Evolutionary conservation across 2,797 vertebrate genomes (phyloP), one percentile per base, ranked within the genome.

Genomic region (Corythornis leucogaster): DNA sequence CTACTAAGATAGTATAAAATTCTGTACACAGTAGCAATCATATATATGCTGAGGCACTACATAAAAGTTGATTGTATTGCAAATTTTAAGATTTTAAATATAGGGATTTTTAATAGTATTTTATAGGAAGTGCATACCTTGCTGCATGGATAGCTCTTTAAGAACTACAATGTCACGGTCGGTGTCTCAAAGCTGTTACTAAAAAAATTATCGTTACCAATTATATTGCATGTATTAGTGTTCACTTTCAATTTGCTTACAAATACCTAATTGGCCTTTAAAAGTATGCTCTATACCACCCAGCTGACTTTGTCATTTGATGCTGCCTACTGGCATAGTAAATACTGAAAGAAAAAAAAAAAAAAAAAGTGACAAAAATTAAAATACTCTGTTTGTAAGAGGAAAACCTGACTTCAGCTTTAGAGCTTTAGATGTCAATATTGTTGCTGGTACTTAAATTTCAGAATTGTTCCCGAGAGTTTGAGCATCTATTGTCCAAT

Each of bases 121-220:
- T 97, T 96, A 94, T 97, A 98, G 95, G 96, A 97, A 97, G 96
- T 96, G 96, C 97, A 98, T 98, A 99, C 98, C 98, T 99, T 98
- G 98, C 97, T 98, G 98, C 98, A 99, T 99, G 99, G 98, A 97
- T 98, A 98, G 96, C 93, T 96, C 97, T 95, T 75, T 87, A 93
- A 78, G 88, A 97, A 96, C 54, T 95, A 89, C 92, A 89, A 90
- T 89, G 91, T 97, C 93, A 96, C 54, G 50, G 84, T 91, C 93
- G 87, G 92, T 94, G 97, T 97, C 96, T 97, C 91, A 93, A 93
- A 97, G 86, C 91, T 96, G 80, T 96, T 96, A 87, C 93, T 95
- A 97, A 88, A 94, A 57, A 95, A 95, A 81, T 61, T 92, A 96
- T 62, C 95, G 80, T 96, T 96, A 97, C 90, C 94, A 97, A 97